phyloP scores from a whole-genome alignment of 2,113 vertebrate genomes.

The Chlorodrepanis virens region DNA sequence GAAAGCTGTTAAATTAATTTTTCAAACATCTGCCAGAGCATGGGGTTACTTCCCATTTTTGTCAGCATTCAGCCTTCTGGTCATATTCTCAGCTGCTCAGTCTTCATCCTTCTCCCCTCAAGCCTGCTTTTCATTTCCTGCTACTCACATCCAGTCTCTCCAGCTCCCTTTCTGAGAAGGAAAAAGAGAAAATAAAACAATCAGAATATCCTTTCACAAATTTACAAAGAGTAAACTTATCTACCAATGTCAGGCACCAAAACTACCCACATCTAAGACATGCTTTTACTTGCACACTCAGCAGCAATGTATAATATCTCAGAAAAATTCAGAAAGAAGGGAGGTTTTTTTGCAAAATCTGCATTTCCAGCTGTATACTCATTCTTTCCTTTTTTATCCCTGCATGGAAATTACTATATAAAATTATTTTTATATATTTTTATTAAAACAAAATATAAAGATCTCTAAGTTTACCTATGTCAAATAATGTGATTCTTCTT shows the following conservation, averaged over 20 bases:
- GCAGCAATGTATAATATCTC: background rate
- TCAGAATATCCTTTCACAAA: background rate
- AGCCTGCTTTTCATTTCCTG: constrained; percentile 16
- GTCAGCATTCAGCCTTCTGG: background rate
- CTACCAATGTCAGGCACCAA: background rate
- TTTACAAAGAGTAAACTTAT: background rate
- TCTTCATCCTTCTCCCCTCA: background rate
- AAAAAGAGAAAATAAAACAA: background rate
- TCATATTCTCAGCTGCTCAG: background rate
- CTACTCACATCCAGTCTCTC: background rate
- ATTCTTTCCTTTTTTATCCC: background rate
- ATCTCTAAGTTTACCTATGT: background rate
- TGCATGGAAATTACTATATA: background rate
- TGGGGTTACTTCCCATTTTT: background rate
- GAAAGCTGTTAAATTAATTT: background rate
- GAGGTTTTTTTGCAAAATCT: background rate
- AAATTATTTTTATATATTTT: background rate
- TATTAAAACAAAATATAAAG: background rate
- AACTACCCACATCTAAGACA: background rate
- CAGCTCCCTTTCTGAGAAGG: background rate
- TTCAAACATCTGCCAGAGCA: background rate
- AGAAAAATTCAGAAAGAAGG: background rate
- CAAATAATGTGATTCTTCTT: background rate
- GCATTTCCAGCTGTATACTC: background rate
- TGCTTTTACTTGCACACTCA: background rate